These are phyloP conservation scores for Lontra canadensis DNA, from an alignment of 2,113 vertebrate genomes.

Conservation along the genomic window DNA sequence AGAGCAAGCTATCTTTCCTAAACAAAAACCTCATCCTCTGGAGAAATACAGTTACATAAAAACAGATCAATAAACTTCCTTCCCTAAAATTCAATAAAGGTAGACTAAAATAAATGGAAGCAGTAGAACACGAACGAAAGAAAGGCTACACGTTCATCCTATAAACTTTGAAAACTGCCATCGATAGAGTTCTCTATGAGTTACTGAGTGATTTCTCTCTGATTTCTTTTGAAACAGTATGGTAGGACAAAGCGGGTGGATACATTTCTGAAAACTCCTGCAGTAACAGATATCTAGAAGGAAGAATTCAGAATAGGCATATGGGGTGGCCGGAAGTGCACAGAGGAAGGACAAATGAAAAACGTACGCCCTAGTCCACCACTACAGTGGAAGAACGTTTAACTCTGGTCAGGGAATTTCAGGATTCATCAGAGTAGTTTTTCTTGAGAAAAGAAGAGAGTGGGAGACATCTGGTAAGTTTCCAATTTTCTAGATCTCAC, in stretches of 20 bases:
- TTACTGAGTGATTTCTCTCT: not conserved
- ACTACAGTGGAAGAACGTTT: not conserved
- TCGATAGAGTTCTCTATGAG: not conserved
- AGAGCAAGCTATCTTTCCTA: not conserved
- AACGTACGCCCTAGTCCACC: not conserved
- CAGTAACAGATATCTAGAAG: not conserved
- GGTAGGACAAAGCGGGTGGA: not conserved
- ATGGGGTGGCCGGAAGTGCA: not conserved
- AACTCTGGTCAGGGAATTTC: not conserved
- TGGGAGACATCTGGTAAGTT: not conserved
- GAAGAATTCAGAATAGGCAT: not conserved
- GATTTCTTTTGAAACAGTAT: not conserved
- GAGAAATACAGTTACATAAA: not conserved
- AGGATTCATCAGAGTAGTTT: not conserved
- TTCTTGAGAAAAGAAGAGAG: not conserved
- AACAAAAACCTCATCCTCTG: not conserved
- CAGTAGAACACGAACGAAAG: not conserved
- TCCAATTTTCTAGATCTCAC: not conserved
- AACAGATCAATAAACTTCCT: not conserved
- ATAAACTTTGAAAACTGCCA: not conserved
- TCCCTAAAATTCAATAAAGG: not conserved
- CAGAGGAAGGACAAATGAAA: not conserved
- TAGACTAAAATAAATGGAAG: not conserved
- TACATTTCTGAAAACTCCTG: not conserved
- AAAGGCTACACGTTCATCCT: not conserved